A percentile compares a stretch with the other conserved stretches of the same genome.
These are phyloP conservation scores for Dipodomys spectabilis DNA, from an alignment of 2,113 vertebrate genomes.

Conservation along the genomic window DNA sequence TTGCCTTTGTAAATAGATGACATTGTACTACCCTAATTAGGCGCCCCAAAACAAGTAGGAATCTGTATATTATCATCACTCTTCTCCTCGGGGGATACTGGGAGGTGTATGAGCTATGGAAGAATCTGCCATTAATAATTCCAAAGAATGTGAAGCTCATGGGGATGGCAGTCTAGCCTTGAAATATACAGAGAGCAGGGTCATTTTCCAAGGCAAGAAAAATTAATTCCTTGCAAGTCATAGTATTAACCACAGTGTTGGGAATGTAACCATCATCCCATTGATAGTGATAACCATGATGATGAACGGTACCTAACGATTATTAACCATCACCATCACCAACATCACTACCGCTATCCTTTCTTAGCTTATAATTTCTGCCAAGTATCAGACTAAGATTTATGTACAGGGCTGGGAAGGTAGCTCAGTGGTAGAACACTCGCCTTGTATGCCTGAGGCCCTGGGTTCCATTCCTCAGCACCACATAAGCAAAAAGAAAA, in stretches of 20 bases:
- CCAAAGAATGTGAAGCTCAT: background rate
- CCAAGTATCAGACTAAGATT: background rate
- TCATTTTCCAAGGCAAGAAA: slow-evolving; percentile 23
- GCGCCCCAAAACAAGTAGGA: slow-evolving; percentile 33
- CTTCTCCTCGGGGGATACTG: background rate
- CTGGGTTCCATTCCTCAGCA: too few species aligned
- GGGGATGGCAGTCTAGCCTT: background rate
- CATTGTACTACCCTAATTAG: slow-evolving; percentile 66
- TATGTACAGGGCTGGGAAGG: too few species aligned
- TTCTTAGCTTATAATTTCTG: background rate
- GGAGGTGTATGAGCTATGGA: background rate
- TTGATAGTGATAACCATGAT: background rate
- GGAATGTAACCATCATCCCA: background rate
- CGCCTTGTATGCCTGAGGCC: too few species aligned
- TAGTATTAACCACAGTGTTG: background rate
- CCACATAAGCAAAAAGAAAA: too few species aligned
- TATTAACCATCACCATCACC: slow-evolving; percentile 12
- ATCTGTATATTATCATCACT: slow-evolving; percentile 53
- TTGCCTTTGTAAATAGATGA: slow-evolving; percentile 57
- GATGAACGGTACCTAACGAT: slow-evolving; percentile 8
- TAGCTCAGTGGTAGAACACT: too few species aligned
- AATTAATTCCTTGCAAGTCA: background rate
- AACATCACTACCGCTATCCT: background rate
- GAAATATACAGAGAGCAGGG: background rate
- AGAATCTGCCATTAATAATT: slow-evolving; percentile 47